Evolutionary conservation across 2,888 invertebrate species (phyloP).

Genomic region (Drosophila maculinotata): DNA sequence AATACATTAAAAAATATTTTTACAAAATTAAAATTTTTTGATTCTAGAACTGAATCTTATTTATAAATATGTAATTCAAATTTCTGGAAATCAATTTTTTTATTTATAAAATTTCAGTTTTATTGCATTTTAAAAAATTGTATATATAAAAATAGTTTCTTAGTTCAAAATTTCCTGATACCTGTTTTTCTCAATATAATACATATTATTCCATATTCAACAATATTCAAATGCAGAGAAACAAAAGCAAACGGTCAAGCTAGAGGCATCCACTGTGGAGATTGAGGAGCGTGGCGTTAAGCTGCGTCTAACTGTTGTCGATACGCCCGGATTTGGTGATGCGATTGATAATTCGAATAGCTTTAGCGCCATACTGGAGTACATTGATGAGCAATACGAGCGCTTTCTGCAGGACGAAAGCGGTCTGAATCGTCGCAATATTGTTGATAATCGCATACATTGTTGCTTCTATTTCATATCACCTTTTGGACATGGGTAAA

Average conservation of each 20-base stretch:
- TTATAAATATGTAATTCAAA: no score
- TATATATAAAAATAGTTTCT: no score
- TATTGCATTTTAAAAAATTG: no score
- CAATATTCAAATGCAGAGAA: constrained; percentile 87
- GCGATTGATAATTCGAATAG: constrained; percentile 97
- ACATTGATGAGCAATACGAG: constrained; percentile 99
- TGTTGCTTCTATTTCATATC: constrained; percentile 99
- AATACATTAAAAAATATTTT: no score
- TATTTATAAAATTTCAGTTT: no score
- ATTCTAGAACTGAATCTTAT: no score
- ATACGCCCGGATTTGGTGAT: constrained; percentile 98
- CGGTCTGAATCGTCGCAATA: constrained; percentile 97
- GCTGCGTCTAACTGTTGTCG: constrained; percentile 95
- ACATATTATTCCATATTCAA: no score
- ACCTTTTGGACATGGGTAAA: constrained; percentile 97
- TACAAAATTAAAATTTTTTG: no score
- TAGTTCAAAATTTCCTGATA: no score
- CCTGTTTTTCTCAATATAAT: no score
- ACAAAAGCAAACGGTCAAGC: constrained; percentile 95
- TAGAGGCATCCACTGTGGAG: constrained; percentile 98
- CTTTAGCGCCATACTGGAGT: constrained; percentile 96
- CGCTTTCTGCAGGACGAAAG: constrained; percentile 96
- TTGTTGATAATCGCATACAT: constrained; percentile 98
- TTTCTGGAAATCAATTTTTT: no score
- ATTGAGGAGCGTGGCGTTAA: constrained; percentile 98